Evolutionary conservation across 2,888 invertebrate species (phyloP), one percentile per base, ranked within the genome.

Genomic region (Lomographa bimaculata): DNA sequence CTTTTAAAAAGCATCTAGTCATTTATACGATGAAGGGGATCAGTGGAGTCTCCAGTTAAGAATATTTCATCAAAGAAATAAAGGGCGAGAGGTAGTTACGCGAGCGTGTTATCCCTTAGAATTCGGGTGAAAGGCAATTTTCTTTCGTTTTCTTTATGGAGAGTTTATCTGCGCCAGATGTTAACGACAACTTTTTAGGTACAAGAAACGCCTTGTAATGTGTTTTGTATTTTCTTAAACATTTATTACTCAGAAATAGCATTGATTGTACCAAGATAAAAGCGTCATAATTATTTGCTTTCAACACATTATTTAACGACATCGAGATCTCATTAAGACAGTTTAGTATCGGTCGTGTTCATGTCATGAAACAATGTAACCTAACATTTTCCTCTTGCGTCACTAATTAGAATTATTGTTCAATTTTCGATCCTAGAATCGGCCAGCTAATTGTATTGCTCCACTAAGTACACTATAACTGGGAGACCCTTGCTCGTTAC

Each of bases 391-490:
- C 29, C 29, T 38, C 7, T 7, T 25, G 6, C 19, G 3, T 8
- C 21, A 14, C 5, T n/a, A n/a, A n/a, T n/a, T n/a, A n/a, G n/a
- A n/a, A n/a, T n/a, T n/a, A n/a, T 7, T 20, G 7, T 29, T 25
- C 10, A 12, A 30, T 26, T 34, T 19, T n/a, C n/a, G n/a, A n/a
- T n/a, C n/a, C n/a, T n/a, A n/a, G n/a, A n/a, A n/a, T n/a, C n/a
- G 18, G 4, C 19, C 16, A 17, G 50, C 54, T 67, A 62, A 69
- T 69, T 68, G 57, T 65, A 60, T 64, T 58, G 57, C 57, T 50
- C 42, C 33, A 50, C 50, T 54, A 56, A 61, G 51, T 53, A 50
- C 41, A 50, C 46, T 50, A 52, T 60, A 58, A 50, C 47, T 35
- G 44, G 46, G 33, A 46, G 54, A 58, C 50, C 48, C 47, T 29